These are phyloP conservation scores for Leptopilina clavipes DNA, from an alignment of 1,140 invertebrate species.

Conservation along the genomic window DNA sequence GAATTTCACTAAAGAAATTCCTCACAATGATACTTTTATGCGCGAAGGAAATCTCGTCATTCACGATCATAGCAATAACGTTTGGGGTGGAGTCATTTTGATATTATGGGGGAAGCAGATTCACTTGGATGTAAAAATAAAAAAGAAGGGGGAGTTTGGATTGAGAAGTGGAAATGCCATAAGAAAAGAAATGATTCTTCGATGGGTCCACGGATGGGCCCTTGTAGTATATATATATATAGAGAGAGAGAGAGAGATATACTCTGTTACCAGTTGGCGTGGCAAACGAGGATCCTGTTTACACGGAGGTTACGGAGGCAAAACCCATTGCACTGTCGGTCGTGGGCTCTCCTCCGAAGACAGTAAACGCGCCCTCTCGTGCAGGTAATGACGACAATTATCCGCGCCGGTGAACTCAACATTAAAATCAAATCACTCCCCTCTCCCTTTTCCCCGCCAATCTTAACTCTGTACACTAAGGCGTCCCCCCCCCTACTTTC, in stretches of 20 bases:
- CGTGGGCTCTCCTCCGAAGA: constrained; percentile 51
- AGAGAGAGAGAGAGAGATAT: too few species aligned
- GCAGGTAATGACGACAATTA: constrained; percentile 70
- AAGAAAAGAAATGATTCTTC: constrained; percentile 34
- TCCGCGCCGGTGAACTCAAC: constrained; percentile 60
- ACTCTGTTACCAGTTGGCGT: constrained; percentile 41
- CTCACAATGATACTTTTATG: constrained; percentile 14
- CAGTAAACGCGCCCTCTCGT: constrained; percentile 68
- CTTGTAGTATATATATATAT: constrained; percentile 6
- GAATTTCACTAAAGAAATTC: constrained; percentile 44
- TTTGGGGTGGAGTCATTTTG: constrained; percentile 25
- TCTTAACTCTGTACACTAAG: constrained; percentile 15
- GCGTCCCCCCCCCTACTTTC: too few species aligned
- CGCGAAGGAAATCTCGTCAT: constrained; percentile 48
- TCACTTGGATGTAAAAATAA: background rate
- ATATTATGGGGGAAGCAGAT: background rate
- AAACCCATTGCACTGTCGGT: constrained; percentile 53
- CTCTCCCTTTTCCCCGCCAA: constrained; percentile 41
- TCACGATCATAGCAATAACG: constrained; percentile 35
- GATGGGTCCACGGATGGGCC: constrained; percentile 37
- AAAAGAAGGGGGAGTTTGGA: background rate
- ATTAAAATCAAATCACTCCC: constrained; percentile 68
- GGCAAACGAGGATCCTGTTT: constrained; percentile 66
- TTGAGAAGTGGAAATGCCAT: background rate
- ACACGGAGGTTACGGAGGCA: constrained; percentile 60